Percentiles rank a stretch among this genome's conserved stretches.
Evolutionary conservation across 2,113 vertebrate genomes (phyloP).

Genomic region (Otis tarda): DNA sequence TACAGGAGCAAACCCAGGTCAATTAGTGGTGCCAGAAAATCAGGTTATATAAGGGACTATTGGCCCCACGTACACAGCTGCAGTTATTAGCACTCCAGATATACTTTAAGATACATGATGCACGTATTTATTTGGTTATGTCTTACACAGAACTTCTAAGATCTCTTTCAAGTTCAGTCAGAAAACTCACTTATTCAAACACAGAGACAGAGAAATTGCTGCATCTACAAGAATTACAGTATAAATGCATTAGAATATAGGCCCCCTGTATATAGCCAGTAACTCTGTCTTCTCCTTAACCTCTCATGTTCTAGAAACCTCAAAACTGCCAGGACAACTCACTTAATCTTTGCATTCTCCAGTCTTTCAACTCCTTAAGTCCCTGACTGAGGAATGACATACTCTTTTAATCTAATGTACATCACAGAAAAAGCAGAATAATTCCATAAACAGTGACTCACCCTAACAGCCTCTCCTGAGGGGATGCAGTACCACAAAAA

Average conservation of each 20-base stretch:
- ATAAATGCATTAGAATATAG: neutral
- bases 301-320: neutral
- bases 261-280: neutral
- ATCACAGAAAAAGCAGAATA: neutral
- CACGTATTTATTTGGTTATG: neutral
- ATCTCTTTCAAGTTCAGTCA: neutral
- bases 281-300: neutral
- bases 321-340: neutral
- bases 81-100: neutral
- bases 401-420: neutral
- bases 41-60: neutral
- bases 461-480: neutral
- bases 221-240: neutral
- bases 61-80: neutral
- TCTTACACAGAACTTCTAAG: neutral
- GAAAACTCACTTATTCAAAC: neutral
- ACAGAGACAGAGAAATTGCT: neutral
- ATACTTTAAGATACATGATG: rapidly evolving
- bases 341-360: neutral
- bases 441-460: neutral
- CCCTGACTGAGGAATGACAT: neutral
- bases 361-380: neutral
- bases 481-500: rapidly evolving
- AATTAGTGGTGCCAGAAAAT: neutral
- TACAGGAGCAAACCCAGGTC: neutral